A percentile compares a stretch with the other conserved stretches of the same genome.
phyloP scores from a whole-genome alignment of 1,140 invertebrate genomes.

The Protaetia brevitarsis region DNA sequence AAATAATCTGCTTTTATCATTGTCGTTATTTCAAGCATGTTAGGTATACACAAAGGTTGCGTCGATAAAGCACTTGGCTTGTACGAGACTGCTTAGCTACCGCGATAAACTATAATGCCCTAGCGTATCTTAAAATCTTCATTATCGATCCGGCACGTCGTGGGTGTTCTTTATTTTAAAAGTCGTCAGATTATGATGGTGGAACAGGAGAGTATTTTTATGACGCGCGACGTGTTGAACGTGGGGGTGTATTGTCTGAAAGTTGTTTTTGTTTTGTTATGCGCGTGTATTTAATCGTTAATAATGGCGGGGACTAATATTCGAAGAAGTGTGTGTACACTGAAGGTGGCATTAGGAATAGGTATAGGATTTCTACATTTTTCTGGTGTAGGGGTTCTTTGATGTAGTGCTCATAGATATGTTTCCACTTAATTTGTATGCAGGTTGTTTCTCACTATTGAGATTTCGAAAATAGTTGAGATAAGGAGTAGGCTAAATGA shows the following conservation, averaged over 20 bases:
- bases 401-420: neutral
- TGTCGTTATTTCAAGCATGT: too few species aligned
- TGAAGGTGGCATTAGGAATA: neutral
- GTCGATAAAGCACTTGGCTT: too few species aligned
- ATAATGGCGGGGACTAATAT: neutral
- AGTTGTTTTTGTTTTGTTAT: neutral
- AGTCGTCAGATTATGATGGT: neutral
- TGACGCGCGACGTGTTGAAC: slow-evolving; percentile 2
- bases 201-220: slow-evolving; percentile 8
- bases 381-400: neutral
- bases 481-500: too few species aligned
- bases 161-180: slow-evolving; percentile 27
- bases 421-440: neutral
- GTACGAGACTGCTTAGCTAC: too few species aligned
- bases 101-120: slow-evolving; percentile 33
- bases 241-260: slow-evolving; percentile 7
- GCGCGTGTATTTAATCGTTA: neutral
- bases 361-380: too few species aligned
- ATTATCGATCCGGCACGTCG: slow-evolving; percentile 28
- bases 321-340: neutral
- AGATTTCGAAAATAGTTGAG: too few species aligned
- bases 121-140: slow-evolving; percentile 34
- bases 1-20: too few species aligned
- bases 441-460: too few species aligned
- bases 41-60: too few species aligned